These are phyloP conservation scores for Hemicentrotus pulcherrimus DNA, from an alignment of 35 echinoderm and acorn worm genomes.

Conservation along the genomic window DNA sequence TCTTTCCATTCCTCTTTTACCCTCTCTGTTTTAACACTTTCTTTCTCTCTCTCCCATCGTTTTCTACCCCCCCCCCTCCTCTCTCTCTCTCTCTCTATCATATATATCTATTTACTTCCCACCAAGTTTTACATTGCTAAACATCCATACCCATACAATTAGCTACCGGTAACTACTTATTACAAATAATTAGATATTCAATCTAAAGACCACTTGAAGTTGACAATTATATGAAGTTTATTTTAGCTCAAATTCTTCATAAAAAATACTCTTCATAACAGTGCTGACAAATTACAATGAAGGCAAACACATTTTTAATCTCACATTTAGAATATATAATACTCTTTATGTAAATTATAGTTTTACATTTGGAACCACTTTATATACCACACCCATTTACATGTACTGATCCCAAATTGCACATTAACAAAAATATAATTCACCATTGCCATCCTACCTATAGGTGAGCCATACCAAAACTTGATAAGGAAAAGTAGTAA, in stretches of 20 bases:
- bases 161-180: too few species aligned
- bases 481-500: too few species aligned
- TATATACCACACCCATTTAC: background rate
- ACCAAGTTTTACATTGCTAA: too few species aligned
- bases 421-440: background rate
- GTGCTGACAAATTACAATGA: background rate
- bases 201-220: background rate
- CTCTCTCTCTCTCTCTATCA: background rate
- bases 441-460: background rate
- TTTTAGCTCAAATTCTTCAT: background rate
- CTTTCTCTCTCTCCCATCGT: too few species aligned
- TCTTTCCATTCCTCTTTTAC: too few species aligned
- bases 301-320: background rate
- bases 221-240: conserved; percentile 4
- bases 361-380: background rate
- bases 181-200: too few species aligned
- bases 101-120: too few species aligned
- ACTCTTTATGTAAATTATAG: background rate
- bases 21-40: too few species aligned
- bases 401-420: background rate
- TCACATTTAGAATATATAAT: background rate
- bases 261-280: background rate
- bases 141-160: too few species aligned
- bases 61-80: background rate
- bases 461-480: background rate